Evolutionary conservation across 1,140 invertebrate species (phyloP).

Genomic region (Lycorma delicatula): DNA sequence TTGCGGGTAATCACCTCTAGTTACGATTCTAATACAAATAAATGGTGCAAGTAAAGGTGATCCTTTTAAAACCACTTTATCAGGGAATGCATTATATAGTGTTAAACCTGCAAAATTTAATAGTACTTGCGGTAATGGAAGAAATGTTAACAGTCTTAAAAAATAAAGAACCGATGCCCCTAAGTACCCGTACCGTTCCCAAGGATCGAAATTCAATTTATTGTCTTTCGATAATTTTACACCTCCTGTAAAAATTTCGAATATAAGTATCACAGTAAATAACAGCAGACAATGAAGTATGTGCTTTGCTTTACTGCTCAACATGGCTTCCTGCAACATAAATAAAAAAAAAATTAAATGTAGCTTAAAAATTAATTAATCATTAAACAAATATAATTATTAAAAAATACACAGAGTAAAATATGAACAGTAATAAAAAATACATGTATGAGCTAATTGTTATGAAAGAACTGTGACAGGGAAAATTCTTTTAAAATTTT

Average conservation of each 20-base stretch:
- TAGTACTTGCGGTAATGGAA: slow-evolving; percentile 81
- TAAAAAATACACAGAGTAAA: too few species aligned
- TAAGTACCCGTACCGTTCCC: slow-evolving; percentile 65
- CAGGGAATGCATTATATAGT: slow-evolving; percentile 91
- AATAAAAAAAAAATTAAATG: slow-evolving; percentile 8
- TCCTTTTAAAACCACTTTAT: slow-evolving; percentile 82
- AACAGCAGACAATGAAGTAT: slow-evolving; percentile 69
- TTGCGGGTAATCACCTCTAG: slow-evolving; percentile 88
- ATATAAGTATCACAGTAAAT: slow-evolving; percentile 60
- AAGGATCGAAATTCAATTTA: slow-evolving; percentile 61
- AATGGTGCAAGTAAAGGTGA: slow-evolving; percentile 88
- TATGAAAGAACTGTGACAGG: too few species aligned
- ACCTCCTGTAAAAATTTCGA: slow-evolving; percentile 71
- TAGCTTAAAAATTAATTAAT: not conserved
- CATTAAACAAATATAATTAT: too few species aligned
- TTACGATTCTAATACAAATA: slow-evolving; percentile 91
- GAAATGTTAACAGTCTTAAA: slow-evolving; percentile 70
- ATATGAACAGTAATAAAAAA: too few species aligned
- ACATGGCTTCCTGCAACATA: slow-evolving; percentile 36
- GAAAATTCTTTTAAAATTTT: too few species aligned
- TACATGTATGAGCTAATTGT: too few species aligned
- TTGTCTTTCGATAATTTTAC: slow-evolving; percentile 54
- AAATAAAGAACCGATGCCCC: slow-evolving; percentile 63
- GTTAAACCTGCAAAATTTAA: slow-evolving; percentile 88
- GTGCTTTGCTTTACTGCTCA: slow-evolving; percentile 60